A percentile compares a stretch with the other conserved stretches of the same genome.
Conservation (phyloP, 2,113 vertebrate species). For the Phrynosoma platyrhinos region DNA sequence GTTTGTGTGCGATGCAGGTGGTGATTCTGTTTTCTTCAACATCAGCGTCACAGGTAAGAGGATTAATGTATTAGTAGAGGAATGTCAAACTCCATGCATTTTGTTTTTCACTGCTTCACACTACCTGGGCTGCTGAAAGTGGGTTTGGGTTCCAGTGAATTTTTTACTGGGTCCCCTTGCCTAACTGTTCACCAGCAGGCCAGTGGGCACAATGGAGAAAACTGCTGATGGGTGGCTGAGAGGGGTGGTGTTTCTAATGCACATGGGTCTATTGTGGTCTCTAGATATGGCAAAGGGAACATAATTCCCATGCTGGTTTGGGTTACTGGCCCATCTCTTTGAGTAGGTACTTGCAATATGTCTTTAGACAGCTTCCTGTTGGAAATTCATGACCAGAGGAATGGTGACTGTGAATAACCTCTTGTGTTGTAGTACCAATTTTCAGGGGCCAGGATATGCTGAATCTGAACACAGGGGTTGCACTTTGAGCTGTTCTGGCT, state of each 20-base stretch:
- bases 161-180: too few species aligned
- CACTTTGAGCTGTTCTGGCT: neutral
- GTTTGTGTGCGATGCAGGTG: conserved; percentile 79
- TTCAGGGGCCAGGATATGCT: neutral
- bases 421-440: neutral
- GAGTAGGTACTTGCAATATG: neutral
- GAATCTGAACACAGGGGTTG: neutral
- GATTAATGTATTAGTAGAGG: neutral
- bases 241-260: neutral
- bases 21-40: conserved; percentile 83
- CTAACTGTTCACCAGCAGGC: too few species aligned
- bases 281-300: neutral
- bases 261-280: neutral
- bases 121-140: neutral
- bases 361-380: neutral
- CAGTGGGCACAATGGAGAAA: too few species aligned
- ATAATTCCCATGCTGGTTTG: neutral
- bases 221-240: too few species aligned
- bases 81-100: neutral
- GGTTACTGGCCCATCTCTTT: neutral
- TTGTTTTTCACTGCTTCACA: neutral
- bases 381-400: neutral
- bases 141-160: neutral
- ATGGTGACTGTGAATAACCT: neutral
- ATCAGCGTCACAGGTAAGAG: conserved; percentile 81